Base-by-base conservation (phyloP, 2,113 vertebrate species). In the Ornithorhynchus anatinus region DNA sequence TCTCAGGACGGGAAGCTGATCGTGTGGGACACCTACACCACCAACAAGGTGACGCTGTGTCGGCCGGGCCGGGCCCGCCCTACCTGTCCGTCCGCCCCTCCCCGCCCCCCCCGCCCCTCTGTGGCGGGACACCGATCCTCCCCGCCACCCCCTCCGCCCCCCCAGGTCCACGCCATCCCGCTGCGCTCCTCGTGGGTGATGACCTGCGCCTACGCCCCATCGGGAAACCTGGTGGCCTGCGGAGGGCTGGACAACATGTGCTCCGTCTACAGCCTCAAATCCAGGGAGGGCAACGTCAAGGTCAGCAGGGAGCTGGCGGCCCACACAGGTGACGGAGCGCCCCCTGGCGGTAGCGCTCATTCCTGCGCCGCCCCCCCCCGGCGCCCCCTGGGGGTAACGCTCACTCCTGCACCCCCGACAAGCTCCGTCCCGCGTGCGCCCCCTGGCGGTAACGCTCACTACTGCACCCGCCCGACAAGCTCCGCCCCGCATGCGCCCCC, bases 231-330 rank as follows among this genome's bases (percentile, higher is more conserved):
- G 15, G 97, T 98, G 89, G 96, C 98, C 1, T 99, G 98, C 16
- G 98, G 98, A 2, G 98, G 98, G 8, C 92, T 99, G 74, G 98
- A 99, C 91, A 99, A 99, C 86, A 96, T 99, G 96, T 99, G 98
- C 84, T 99, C 98, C 86, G 96, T 99, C 92, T 99, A 99, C 87
- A 99, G 90, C 89, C 94, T 99, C 82, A 97, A 97, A 84, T 96
- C 96, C 57, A 96, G 97, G 4, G 97, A 99, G 37, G 98, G 98
- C 38, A 97, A 92, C 0, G 97, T 99, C 50, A 97, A 97, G 90
- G 97, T 99, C 81, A 99, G 96, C 94, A 92, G 97, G 31, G 98
- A 99, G 87, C 94, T 99, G 67, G 95, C 94, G 0, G 97, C 93
- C 29, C 98, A 99, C 77, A 96, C 95, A 89, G 98, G 98, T 97